Evolutionary conservation across 1,140 invertebrate species (phyloP), one percentile per base, ranked within the genome.

Genomic region (Apis cerana): DNA sequence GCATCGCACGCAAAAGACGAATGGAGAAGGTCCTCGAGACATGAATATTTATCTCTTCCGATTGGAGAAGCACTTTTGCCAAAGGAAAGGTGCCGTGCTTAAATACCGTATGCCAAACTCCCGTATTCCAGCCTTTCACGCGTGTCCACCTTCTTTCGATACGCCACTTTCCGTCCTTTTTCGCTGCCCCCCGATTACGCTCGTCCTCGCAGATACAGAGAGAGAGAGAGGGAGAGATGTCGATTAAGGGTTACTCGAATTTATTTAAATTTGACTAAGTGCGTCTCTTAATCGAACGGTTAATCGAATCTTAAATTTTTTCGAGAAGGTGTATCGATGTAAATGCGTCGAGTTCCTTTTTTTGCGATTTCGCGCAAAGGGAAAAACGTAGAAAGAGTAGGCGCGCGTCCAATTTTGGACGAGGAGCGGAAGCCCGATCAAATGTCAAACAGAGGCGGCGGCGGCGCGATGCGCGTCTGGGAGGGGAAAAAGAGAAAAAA

Each of bases 31-130:
- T 59, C 33, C 62, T 59, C 50, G 33, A 19, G 65, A 86, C 87
- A 89, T 88, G 85, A 90, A 90, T 90, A 89, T 90, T 90, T 89
- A 90, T 89, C 79, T 75, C 27, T 10, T n/a, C 50, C 62, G 79
- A 86, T 89, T 86, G 76, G 72, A 78, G 50, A 75, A 85, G 82
- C 86, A 88, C 85, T 87, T 87, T 87, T 86, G 77, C 74, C 64
- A 75, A 88, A 80, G 85, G 61, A 87, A 83, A 83, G 81, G 87
- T 82, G 85, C 85, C 75, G 77, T 80, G 70, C 48, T 84, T 87
- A 87, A 87, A 78, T 86, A 81, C 78, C 82, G 59, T 48, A 64
- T 67, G n/a, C 48, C 48, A 79, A 75, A 79, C 59, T 87, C 80
- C 71, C 65, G 77, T 75, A 72, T 69, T 85, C 58, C 10, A 82